Evolutionary conservation across 2,797 vertebrate genomes (phyloP), one percentile per base, ranked within the genome.

Genomic region (Stomatorhinus walkeri): DNA sequence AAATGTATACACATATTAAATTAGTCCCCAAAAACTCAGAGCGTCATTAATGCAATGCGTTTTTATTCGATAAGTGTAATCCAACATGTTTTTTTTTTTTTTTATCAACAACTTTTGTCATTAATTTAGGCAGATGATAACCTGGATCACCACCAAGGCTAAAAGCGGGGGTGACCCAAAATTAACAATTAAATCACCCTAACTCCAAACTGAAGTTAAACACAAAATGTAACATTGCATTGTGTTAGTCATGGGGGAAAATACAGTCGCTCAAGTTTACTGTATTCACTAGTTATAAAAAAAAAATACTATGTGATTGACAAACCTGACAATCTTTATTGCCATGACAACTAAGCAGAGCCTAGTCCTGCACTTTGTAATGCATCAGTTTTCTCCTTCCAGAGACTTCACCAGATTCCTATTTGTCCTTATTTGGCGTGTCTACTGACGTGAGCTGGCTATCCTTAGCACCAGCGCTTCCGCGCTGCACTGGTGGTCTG

Each of bases 401-500:
- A 43, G 16, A 81, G 40, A 81, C 40, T 22, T 81, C 76, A 19
- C 2, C 40, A 81, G 40, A 43, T 43, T 81, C n/a, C 48, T 48
- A 22, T 85, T 84, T 7, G n/a, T 19, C 64, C 32, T 12, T 46
- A 24, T 79, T 88, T 16, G n/a, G 8, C 14, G 19, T 43, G 84
- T 43, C 16, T 54, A 68, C 16, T 52, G 36, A 49, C 16, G 36
- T 59, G 81, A 40, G 87, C 8, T 16, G 40, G 72, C 89, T 90
- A 46, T 32, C 16, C 32, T 85, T 59, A 51, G 88, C 5, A 14
- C 64, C 64, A 49, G 88, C 85, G 90, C 90, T 89, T 89, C 68
- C 10, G 49, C 6, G 51, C 68, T 56, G 36, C 64, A 14, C 72
- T 28, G 49, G 32, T 79, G 48, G 52, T 46, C 59, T 76, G 83